Base-by-base conservation (phyloP, 2,888 invertebrate species). In the Baccha elongata region DNA sequence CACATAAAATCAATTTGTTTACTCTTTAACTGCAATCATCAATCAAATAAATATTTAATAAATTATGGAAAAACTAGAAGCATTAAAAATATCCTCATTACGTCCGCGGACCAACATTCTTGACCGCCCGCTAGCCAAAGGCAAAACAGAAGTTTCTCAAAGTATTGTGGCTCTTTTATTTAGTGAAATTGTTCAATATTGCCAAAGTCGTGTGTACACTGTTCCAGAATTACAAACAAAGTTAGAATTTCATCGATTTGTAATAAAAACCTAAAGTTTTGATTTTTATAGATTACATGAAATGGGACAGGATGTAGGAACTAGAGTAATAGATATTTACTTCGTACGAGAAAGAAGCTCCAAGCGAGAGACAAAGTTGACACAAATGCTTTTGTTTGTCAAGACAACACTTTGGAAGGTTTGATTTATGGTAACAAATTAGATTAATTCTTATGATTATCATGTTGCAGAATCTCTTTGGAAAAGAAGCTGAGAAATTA, bases 401-500 rank as follows among this genome's bases (percentile, higher is more conserved):
- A 99, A 99, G 89, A 96, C 97, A 3, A 97, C 97, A 0, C 92
- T 99, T 13, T 99, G 99, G 99, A 99, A 99, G 93, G 96, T 96
- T n/a, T n/a, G n/a, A 60, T 21, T n/a, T 6, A 26, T 7, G n/a
- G n/a, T n/a, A n/a, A n/a, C n/a, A n/a, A n/a, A n/a, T n/a, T n/a
- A n/a, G n/a, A n/a, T n/a, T n/a, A n/a, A n/a, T 11, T 19, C 7
- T 15, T 15, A 17, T 21, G n/a, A 0, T 23, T 13, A 17, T n/a
- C 37, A 5, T 92, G 93, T 64, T 90, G 1, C 8, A 96, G 95
- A 96, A 96, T 64, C 91, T 99, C 17, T 99, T 99, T 93, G 99
- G 99, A 1, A 96, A 97, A 88, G 99, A 99, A 92, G 99, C 99
- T 32, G 99, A 99, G 89, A 99, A 99, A 89, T 90, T 99, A 85